phyloP scores from a whole-genome alignment of 2,888 invertebrate species.

The Scaptomyza tumidula region DNA sequence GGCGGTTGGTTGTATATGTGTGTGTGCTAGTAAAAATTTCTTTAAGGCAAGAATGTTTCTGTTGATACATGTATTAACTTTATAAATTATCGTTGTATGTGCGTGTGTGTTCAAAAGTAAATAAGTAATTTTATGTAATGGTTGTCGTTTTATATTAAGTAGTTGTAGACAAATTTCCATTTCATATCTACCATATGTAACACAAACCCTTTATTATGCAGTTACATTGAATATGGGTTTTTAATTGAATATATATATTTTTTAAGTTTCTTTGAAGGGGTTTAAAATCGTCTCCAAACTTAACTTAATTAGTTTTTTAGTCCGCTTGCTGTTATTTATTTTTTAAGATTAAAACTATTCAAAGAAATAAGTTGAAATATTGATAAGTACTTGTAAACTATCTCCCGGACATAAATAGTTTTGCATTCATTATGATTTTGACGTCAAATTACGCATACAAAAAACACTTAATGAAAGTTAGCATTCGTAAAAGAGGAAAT shows the following conservation, averaged over 20 bases:
- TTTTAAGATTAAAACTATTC: neutral
- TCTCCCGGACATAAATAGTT: conserved; percentile 15
- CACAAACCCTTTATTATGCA: conserved; percentile 1
- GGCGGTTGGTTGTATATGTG: neutral
- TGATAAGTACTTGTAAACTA: conserved; percentile 5
- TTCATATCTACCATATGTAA: neutral
- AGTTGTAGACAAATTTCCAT: neutral
- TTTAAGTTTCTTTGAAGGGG: neutral
- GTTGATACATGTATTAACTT: conserved; percentile 4
- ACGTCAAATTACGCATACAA: conserved; percentile 6
- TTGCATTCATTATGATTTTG: conserved; percentile 5
- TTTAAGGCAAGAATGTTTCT: conserved; percentile 3
- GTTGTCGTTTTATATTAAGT: neutral
- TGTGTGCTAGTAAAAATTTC: conserved; percentile 14
- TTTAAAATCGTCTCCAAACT: neutral
- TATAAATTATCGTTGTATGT: neutral
- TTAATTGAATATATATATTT: conserved; percentile 1
- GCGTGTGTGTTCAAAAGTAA: conserved; percentile 10
- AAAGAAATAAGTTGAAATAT: conserved; percentile 1
- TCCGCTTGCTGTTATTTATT: neutral
- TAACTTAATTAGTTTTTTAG: neutral
- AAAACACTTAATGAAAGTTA: conserved; percentile 10
- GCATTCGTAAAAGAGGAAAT: conserved; percentile 6
- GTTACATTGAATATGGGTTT: conserved; percentile 1
- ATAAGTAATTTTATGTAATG: neutral